phyloP scores from a whole-genome alignment of 2,888 invertebrate genomes.

The Poecilus cupreus region DNA sequence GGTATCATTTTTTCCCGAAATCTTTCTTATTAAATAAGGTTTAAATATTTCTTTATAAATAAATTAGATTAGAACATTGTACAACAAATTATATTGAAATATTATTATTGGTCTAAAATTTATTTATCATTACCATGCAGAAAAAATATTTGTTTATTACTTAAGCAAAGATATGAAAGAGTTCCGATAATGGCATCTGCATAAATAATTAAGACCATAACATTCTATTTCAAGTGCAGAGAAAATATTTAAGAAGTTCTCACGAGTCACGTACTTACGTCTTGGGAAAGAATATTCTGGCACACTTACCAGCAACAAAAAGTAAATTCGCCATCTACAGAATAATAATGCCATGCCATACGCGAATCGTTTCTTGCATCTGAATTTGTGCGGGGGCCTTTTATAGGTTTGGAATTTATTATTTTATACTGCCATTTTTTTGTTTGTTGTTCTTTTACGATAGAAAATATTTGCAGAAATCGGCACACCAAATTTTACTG shows the following conservation, averaged over 20 bases:
- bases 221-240: slow-evolving; percentile 30
- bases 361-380: slow-evolving; percentile 5
- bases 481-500: not conserved
- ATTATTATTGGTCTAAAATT: not conserved
- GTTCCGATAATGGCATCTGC: slow-evolving; percentile 6
- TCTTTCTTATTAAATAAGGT: too few relatives aligned
- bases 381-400: not conserved
- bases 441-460: not conserved
- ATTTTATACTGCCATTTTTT: not conserved
- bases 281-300: not conserved
- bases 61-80: too few relatives aligned
- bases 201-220: not conserved
- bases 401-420: not conserved
- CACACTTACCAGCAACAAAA: slow-evolving; percentile 18
- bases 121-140: not conserved
- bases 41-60: too few relatives aligned
- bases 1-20: too few relatives aligned
- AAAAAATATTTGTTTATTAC: not conserved
- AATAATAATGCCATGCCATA: not conserved
- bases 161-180: not conserved
- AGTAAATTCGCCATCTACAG: slow-evolving; percentile 23
- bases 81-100: too few relatives aligned
- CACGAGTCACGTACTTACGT: not conserved
- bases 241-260: slow-evolving; percentile 33
- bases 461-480: not conserved